Evolutionary conservation across 2,797 vertebrate species (phyloP), one percentile per base, ranked within the genome.

Genomic region (Semotilus atromaculatus): DNA sequence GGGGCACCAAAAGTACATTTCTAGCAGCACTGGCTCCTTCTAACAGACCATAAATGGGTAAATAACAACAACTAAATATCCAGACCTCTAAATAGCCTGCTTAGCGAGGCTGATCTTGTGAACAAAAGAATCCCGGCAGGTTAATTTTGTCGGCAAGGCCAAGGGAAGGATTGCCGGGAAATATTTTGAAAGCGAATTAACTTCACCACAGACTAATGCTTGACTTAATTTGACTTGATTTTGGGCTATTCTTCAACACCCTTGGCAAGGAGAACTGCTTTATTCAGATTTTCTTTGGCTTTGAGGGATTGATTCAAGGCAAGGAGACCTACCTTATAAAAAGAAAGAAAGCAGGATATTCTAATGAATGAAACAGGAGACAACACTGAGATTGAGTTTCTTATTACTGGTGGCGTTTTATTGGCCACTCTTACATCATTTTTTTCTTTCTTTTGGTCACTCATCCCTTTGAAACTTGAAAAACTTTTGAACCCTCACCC

Each of bases 261-360:
- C 55, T 48, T 73, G 38, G 80, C 55, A 73, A 19, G 55, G 16
- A 34, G n/a, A 60, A 21, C 11, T 9, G 34, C 26, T 60, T 71
- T 29, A 60, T 72, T 58, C 14, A 0, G 80, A 73, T 73, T 82
- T 73, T 34, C 26, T 73, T 34, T 34, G 38, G 38, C 73, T 82
- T 48, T 23, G 80, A 13, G 7, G 51, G n/a, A 81, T 72, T 72
- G 91, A 90, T 74, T 74, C 10, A 7, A 86, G 36, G 84, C 88
- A 84, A 83, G 91, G 92, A 94, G 82, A 89, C 92, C 92, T 93
- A 87, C 90, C 91, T 89, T 81, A 86, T 48, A 70, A 85, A 45
- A 89, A 82, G 89, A 89, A 85, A 85, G 89, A 87, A 70, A 51
- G 87, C 90, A 90, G 80, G 60, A 73, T 60, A 29, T 84, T 85